Evolutionary conservation across 2,113 vertebrate genomes (phyloP).

Genomic region (Callorhinus ursinus): DNA sequence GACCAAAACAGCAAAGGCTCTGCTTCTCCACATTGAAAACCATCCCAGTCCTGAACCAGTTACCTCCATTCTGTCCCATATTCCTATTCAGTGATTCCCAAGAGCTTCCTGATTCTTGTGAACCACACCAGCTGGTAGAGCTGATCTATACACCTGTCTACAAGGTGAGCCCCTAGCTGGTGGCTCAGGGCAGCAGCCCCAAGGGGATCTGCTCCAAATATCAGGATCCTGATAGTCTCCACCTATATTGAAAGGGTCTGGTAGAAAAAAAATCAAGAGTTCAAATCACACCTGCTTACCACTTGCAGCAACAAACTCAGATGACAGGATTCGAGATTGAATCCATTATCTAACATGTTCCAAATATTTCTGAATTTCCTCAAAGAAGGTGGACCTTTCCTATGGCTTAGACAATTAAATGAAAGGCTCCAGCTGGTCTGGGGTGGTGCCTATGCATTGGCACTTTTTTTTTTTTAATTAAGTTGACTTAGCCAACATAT

Average conservation of each 20-base stretch:
- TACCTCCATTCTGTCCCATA: background rate
- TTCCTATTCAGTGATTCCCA: rapidly evolving
- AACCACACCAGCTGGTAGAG: background rate
- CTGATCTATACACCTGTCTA: background rate
- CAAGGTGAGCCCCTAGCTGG: rapidly evolving
- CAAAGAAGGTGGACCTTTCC: background rate
- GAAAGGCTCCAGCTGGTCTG: background rate
- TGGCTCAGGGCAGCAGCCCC: no score
- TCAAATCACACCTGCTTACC: no score
- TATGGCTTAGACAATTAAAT: no score
- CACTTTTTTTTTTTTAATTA: no score
- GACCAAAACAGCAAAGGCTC: background rate
- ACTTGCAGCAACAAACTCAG: background rate
- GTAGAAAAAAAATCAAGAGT: background rate
- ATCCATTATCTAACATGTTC: background rate
- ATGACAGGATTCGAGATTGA: rapidly evolving
- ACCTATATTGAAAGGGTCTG: background rate
- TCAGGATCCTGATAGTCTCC: rapidly evolving
- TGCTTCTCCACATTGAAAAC: background rate
- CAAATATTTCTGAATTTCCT: background rate
- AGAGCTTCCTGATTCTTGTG: background rate
- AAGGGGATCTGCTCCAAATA: background rate
- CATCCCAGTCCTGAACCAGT: rapidly evolving
- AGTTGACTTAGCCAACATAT: no score
- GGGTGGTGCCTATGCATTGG: no score